Evolutionary conservation across 2,888 invertebrate species (phyloP), one percentile per base, ranked within the genome.

Genomic region (Lottia gigantea): DNA sequence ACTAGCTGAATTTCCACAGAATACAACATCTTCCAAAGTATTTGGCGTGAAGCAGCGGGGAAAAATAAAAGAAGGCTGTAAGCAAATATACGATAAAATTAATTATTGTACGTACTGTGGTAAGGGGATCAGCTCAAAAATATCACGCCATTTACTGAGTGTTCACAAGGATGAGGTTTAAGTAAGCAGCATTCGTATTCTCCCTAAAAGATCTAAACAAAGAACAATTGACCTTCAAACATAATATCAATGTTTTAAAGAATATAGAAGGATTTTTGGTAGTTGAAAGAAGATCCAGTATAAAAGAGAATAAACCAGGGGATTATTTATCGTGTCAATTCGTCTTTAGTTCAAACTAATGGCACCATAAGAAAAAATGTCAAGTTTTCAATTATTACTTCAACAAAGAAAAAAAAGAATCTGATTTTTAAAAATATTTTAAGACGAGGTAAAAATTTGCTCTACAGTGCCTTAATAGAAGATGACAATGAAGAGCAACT

Each of bases 51-150:
- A 40, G 7, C 40, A 40, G 11, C 40, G 40, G 11, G 55, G 55
- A 23, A 55, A 55, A 12, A 55, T 55, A 11, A 55, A 55, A 55
- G 55, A 55, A 19, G 55, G 55, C 23, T 55, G 55, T 55, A 55
- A 55, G 14, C 55, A 55, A 19, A 15, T 55, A 23, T 55, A 55
- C 23, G 55, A 55, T 12, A 55, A 55, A 19, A 55, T 55, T 12
- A 55, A 55, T 55, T 55, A 19, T 12, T 55, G 55, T 23, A 19
- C n/a, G 2, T 55, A 19, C 23, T 55, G 19, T 55, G 55, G 23
- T 8, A 55, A 55, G 23, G 19, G 55, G 19, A 49, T 49, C n/a
- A 19, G 12, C 8, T 55, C 55, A 8, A 55, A 55, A 23, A 55
- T 55, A 19, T 19, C 55, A 55, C 7, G 55, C 2, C 55, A 55